phyloP scores from a whole-genome alignment of 2,888 invertebrate species.

The Sicus ferrugineus region DNA sequence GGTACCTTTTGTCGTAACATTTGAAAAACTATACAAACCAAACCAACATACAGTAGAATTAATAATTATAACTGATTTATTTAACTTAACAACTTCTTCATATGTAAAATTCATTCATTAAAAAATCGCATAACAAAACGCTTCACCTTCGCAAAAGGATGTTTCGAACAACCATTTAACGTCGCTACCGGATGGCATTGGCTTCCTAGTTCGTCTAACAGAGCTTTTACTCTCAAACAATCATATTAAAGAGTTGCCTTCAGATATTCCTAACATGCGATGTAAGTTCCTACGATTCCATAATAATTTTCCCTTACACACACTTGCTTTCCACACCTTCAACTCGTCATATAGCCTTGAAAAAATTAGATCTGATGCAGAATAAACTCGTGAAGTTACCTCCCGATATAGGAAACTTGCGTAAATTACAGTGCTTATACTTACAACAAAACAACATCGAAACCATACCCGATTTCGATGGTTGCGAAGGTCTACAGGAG shows the following conservation, averaged over 20 bases:
- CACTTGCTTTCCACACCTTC: background rate
- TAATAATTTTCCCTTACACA: background rate
- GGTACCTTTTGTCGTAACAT: slow-evolving; percentile 32
- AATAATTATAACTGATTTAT: no score
- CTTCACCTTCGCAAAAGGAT: slow-evolving; percentile 68
- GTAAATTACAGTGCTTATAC: slow-evolving; percentile 78
- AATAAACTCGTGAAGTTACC: slow-evolving; percentile 75
- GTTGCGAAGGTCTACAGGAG: slow-evolving; percentile 80
- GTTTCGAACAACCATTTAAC: slow-evolving; percentile 79
- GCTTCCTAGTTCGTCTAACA: slow-evolving; percentile 80
- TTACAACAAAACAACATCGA: slow-evolving; percentile 84
- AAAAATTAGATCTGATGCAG: slow-evolving; percentile 77
- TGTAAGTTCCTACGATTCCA: no score
- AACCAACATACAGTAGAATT: no score
- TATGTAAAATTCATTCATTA: background rate
- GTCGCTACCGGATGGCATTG: slow-evolving; percentile 80
- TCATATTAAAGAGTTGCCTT: slow-evolving; percentile 76
- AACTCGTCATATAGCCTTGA: slow-evolving; percentile 63
- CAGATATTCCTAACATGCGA: slow-evolving; percentile 83
- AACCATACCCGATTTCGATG: slow-evolving; percentile 77
- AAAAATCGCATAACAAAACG: background rate
- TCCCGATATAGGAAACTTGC: slow-evolving; percentile 73
- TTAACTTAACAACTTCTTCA: no score
- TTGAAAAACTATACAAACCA: no score
- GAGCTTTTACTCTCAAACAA: slow-evolving; percentile 80